A percentile compares a stretch with the other conserved stretches of the same genome.
Evolutionary conservation across 2,113 vertebrate species (phyloP).

Genomic region (Bubo bubo): DNA sequence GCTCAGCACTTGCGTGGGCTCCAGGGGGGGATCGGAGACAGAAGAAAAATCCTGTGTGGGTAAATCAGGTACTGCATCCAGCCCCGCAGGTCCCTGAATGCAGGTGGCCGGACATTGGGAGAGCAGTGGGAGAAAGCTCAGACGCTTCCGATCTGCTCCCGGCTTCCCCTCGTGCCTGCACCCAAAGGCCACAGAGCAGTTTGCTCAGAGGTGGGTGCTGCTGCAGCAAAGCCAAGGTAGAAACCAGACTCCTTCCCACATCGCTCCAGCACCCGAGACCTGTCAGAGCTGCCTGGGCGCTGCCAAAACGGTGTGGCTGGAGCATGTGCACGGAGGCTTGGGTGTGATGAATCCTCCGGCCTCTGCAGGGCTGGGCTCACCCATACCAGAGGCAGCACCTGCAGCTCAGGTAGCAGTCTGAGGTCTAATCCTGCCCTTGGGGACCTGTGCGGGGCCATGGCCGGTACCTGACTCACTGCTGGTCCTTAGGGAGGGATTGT

Average conservation of each 20-base stretch:
- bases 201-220: neutral
- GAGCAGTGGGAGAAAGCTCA: accelerated
- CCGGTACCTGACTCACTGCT: neutral
- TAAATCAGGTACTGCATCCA: accelerated
- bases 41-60: neutral
- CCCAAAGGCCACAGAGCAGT: accelerated
- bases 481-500: neutral
- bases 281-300: neutral
- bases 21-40: neutral
- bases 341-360: neutral
- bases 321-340: accelerated
- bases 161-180: accelerated
- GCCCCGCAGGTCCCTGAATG: neutral
- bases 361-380: accelerated
- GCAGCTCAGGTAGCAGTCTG: neutral
- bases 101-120: neutral
- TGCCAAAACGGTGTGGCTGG: accelerated
- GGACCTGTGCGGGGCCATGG: accelerated
- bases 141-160: neutral
- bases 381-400: neutral
- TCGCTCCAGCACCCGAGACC: accelerated
- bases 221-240: neutral
- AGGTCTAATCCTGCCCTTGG: neutral
- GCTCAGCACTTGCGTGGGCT: neutral
- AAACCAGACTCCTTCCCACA: neutral